A percentile compares a stretch with the other conserved stretches of the same genome.
Conservation (phyloP, 2,797 vertebrate species). For the Tympanoctomys barrerae region DNA sequence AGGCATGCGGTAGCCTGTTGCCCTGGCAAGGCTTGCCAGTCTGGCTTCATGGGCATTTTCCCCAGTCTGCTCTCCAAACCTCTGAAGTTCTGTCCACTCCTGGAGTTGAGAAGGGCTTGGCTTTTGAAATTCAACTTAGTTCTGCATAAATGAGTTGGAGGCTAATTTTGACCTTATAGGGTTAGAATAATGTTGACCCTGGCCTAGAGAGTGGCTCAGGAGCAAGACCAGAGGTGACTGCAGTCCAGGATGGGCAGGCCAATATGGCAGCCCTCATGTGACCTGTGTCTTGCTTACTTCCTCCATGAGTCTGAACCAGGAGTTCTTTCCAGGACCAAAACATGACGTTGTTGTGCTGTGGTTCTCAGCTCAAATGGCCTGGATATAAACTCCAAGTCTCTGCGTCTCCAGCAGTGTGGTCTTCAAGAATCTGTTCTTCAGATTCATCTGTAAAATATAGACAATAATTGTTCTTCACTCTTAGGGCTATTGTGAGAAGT, state of each 20-base stretch:
- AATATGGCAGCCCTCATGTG: background rate
- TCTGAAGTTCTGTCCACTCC: slow-evolving; percentile 16
- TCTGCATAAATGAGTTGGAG: slow-evolving; percentile 36
- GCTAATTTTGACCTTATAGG: slow-evolving; percentile 39
- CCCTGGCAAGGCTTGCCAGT: background rate
- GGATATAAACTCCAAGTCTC: background rate
- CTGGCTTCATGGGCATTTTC: slow-evolving; percentile 8
- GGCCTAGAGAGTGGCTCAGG: background rate
- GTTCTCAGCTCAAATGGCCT: background rate
- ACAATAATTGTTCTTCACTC: background rate
- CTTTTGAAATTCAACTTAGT: background rate
- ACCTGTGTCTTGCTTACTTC: background rate
- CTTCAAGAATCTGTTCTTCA: background rate
- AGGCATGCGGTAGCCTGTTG: slow-evolving; percentile 12
- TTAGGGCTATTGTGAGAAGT: background rate
- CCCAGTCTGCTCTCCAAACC: background rate
- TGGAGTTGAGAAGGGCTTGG: background rate
- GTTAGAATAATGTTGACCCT: slow-evolving; percentile 36
- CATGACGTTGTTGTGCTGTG: background rate
- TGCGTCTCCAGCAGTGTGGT: background rate
- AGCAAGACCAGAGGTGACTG: background rate
- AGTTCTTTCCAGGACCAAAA: background rate
- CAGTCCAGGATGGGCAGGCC: background rate
- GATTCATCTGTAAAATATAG: background rate
- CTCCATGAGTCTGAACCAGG: background rate